Evolutionary conservation across 2,888 invertebrate species (phyloP).

Genomic region (Drosophila melanosoma): DNA sequence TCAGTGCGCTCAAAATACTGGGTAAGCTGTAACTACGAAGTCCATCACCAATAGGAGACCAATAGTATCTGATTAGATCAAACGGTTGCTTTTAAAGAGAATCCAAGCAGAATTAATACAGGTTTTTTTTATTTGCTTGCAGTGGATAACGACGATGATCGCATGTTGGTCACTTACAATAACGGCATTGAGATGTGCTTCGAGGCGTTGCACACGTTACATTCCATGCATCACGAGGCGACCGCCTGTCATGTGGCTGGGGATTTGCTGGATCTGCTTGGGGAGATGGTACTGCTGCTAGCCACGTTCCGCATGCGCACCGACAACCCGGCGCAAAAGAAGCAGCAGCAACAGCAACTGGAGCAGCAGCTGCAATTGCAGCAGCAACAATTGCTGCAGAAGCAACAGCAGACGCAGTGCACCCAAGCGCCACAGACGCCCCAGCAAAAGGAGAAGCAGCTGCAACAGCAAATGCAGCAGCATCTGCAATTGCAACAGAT

Average conservation of each 20-base stretch:
- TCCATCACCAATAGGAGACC: not conserved
- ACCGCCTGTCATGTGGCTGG: conserved; percentile 94
- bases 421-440: conserved; percentile 75
- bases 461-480: conserved; percentile 81
- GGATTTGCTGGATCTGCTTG: conserved; percentile 93
- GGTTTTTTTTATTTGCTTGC: not conserved
- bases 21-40: conserved; percentile 60
- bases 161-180: conserved; percentile 95
- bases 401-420: conserved; percentile 71
- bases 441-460: conserved; percentile 78
- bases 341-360: conserved; percentile 77
- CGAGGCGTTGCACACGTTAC: conserved; percentile 94
- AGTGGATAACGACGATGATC: conserved; percentile 95
- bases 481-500: conserved; percentile 80
- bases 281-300: conserved; percentile 90
- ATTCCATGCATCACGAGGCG: conserved; percentile 97
- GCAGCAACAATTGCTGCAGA: conserved; percentile 69
- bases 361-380: conserved; percentile 77
- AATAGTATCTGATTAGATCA: not conserved
- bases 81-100: not conserved
- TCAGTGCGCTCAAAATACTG: conserved; percentile 94
- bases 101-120: not conserved
- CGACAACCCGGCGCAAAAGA: conserved; percentile 83
- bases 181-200: conserved; percentile 90
- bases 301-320: conserved; percentile 88